A percentile compares a stretch with the other conserved stretches of the same genome.
These are phyloP conservation scores for Campylomormyrus numenius DNA, from an alignment of 2,113 vertebrate species.

Conservation along the genomic window DNA sequence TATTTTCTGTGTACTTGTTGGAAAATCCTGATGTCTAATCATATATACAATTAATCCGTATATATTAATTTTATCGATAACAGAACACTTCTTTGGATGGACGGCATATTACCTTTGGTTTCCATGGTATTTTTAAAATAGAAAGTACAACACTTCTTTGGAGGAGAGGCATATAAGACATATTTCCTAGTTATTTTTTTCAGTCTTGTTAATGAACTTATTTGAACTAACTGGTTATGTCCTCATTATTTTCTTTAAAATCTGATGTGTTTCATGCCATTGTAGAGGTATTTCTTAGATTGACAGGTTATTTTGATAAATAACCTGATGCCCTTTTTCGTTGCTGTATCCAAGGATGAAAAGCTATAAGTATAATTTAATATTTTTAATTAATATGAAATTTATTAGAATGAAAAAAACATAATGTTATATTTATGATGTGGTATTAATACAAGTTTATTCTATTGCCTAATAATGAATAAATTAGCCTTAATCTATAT, in stretches of 20 bases:
- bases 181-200: conserved; percentile 1
- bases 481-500: neutral
- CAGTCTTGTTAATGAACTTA: neutral
- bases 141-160: neutral
- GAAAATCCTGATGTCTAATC: neutral
- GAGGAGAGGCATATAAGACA: neutral
- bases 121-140: neutral
- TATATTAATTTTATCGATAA: neutral
- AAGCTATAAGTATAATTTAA: neutral
- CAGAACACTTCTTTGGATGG: neutral
- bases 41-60: neutral
- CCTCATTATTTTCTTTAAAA: neutral
- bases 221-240: neutral
- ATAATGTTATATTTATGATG: neutral
- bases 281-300: neutral
- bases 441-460: neutral
- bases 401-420: neutral
- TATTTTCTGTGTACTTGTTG: neutral
- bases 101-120: neutral
- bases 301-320: neutral
- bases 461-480: neutral
- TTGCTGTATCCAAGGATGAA: neutral
- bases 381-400: neutral
- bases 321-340: neutral
- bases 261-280: neutral